Conservation (phyloP, 1,140 invertebrate genomes). For the Neodiprion fabricii region DNA sequence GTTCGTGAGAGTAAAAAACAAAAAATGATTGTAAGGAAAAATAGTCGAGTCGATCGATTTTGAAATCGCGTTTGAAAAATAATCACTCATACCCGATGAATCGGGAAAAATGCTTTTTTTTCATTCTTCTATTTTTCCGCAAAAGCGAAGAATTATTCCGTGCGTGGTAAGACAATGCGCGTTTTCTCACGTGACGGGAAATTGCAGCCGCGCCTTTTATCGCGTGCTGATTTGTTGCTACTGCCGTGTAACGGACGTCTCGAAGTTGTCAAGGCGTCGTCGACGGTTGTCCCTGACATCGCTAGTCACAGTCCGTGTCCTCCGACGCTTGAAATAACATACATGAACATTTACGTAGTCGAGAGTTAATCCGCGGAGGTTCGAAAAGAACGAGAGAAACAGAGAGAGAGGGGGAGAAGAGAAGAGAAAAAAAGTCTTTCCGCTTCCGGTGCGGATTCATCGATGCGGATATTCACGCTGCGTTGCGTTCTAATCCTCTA, state of each 20-base stretch:
- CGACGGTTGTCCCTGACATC: conserved; percentile 1
- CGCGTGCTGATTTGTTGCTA: no score
- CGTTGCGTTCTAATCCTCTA: neutral
- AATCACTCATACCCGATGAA: no score
- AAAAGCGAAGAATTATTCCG: no score
- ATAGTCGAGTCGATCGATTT: no score
- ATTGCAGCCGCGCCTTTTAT: neutral
- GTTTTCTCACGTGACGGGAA: neutral
- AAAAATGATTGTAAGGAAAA: no score
- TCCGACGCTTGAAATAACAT: neutral
- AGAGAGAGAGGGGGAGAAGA: neutral
- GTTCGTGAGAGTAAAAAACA: no score
- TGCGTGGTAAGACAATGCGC: no score
- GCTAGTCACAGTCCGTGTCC: neutral
- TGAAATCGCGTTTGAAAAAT: no score
- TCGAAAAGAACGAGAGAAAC: neutral
- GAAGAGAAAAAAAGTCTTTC: neutral
- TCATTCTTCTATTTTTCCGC: no score
- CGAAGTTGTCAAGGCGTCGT: neutral
- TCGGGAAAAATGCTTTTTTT: no score
- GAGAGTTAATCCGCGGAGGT: neutral
- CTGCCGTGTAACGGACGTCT: no score
- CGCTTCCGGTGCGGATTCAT: neutral
- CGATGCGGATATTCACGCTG: conserved; percentile 1
- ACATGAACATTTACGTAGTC: no score